Percentiles rank a stretch among this genome's conserved stretches.
Evolutionary conservation across 2,113 vertebrate genomes (phyloP).

Genomic region (Rhynchopsitta pachyrhyncha): DNA sequence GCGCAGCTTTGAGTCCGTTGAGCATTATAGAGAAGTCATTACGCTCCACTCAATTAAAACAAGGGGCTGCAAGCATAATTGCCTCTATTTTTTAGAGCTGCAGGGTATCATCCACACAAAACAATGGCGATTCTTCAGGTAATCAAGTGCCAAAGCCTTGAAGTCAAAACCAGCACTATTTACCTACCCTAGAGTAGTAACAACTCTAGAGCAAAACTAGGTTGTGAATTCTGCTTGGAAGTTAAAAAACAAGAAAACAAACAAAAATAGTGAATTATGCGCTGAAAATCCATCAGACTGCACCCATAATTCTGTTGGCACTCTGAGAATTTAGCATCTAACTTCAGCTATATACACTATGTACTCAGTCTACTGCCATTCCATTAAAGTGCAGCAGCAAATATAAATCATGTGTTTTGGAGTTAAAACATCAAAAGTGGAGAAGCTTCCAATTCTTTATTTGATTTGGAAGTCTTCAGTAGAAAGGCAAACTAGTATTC

Average conservation of each 20-base stretch:
- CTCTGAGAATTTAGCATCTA: fast-evolving
- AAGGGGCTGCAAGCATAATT: conserved; percentile 56
- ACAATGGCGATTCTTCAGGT: conserved; percentile 38
- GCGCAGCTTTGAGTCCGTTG: not conserved
- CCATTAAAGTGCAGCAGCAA: not conserved
- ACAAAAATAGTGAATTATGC: not conserved
- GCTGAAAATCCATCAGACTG: not conserved
- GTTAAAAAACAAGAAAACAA: not conserved
- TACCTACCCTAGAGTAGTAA: not conserved
- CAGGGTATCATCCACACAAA: conserved; percentile 38
- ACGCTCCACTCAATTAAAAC: conserved; percentile 58
- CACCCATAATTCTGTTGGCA: not conserved
- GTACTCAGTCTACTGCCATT: not conserved
- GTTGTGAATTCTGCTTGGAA: not conserved
- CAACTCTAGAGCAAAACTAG: not conserved
- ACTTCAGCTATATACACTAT: not conserved
- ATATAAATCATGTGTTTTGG: not conserved
- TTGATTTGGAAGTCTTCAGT: not conserved
- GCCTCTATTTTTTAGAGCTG: conserved; percentile 46
- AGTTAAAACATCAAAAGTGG: not conserved
- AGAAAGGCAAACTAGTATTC: conserved; percentile 1
- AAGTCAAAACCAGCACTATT: not conserved
- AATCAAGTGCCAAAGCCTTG: conserved; percentile 26
- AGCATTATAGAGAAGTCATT: conserved; percentile 53
- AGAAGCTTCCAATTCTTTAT: conserved; percentile 11